phyloP scores from a whole-genome alignment of 2,797 vertebrate genomes.

The Muscicapa striata region DNA sequence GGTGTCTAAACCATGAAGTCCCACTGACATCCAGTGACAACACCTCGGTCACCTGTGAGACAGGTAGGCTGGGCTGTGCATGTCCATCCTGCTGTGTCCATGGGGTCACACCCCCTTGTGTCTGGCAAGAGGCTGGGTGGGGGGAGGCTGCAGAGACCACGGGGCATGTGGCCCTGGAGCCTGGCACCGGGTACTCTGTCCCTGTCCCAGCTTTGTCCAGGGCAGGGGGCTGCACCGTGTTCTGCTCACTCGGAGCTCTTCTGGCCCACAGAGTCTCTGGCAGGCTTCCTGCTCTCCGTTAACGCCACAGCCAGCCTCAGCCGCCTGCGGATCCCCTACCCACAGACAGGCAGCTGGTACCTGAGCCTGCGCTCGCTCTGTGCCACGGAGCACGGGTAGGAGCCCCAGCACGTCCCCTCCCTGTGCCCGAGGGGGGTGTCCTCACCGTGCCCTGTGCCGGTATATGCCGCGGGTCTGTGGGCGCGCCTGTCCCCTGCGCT shows the following conservation, averaged over 20 bases:
- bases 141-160: not conserved
- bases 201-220: not conserved
- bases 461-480: not conserved
- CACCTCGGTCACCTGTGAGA: slow-evolving; percentile 87
- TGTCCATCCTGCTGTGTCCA: not conserved
- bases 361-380: slow-evolving; percentile 92
- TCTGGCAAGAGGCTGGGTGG: not conserved
- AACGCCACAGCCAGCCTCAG: slow-evolving; percentile 85
- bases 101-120: fast-evolving
- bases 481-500: fast-evolving
- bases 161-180: not conserved
- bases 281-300: slow-evolving; percentile 89
- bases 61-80: slow-evolving; percentile 76
- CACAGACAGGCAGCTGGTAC: slow-evolving; percentile 97
- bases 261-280: slow-evolving; percentile 81
- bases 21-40: slow-evolving; percentile 88
- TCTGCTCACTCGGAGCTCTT: not conserved
- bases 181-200: not conserved
- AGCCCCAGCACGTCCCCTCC: fast-evolving
- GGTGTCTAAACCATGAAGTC: slow-evolving; percentile 93
- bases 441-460: not conserved
- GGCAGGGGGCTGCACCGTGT: not conserved
- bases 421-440: fast-evolving
- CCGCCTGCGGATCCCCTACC: slow-evolving; percentile 92
- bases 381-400: slow-evolving; percentile 86